Base-by-base conservation (phyloP, 2,113 vertebrate genomes). In the Saguinus imperator region DNA sequence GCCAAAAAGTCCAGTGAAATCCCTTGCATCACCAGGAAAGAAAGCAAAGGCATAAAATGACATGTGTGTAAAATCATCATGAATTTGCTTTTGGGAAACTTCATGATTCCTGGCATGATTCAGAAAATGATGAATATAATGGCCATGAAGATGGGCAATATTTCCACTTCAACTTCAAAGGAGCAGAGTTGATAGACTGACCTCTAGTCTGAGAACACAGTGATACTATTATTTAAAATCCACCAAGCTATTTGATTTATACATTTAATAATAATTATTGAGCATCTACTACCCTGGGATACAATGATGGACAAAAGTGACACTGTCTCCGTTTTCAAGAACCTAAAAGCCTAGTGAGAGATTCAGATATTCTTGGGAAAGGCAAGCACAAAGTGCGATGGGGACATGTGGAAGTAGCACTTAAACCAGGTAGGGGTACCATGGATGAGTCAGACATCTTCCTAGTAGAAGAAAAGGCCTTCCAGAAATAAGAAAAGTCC, bases 181-280 rank as follows among this genome's bases (percentile, higher is more conserved):
- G 35, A 11, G 3, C 29, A 85, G 57, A 73, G 35, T 37, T 50
- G n/a, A 79, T 87, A n/a, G 23, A 50, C 12, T 37, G 21, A 8
- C 9, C 25, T 90, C 14, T 55, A 29, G 13, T 81, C 50, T 32
- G 25, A 9, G 16, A 90, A 79, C 8, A 29, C n/a, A 72, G 6
- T 88, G 21, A 35, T 88, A 37, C 50, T 81, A 55, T 58, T 83
- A 70, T 85, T 90, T 92, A 68, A 77, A 80, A 93, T 55, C 17
- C 23, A 84, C 48, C 35, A 76, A 29, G 12, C 35, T 85, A 45
- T 68, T 88, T 95, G 55, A 50, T 72, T 70, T 91, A 82, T 58
- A 83, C 43, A 89, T 45, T 96, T 91, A 87, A 82, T 70, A 86
- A 91, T 82, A 50, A 73, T 83, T 91, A 66, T 32, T 68, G 35